Percentiles rank a stretch among this genome's conserved stretches.
phyloP scores from a whole-genome alignment of 2,113 vertebrate species.

The Furnarius figulus region DNA sequence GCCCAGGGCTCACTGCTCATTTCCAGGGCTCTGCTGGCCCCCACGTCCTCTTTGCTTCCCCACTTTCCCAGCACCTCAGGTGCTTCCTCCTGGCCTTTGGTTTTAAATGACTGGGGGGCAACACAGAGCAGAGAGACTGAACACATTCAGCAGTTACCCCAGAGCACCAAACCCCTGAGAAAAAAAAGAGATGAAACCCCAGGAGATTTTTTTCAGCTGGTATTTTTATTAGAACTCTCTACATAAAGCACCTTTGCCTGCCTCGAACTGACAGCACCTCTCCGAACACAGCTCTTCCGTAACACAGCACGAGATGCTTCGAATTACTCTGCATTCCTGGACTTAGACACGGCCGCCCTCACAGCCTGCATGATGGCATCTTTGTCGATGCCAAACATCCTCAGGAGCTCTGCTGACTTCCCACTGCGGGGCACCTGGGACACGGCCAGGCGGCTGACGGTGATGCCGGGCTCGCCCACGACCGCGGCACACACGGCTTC shows the following conservation, averaged over 20 bases:
- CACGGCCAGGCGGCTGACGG: slow-evolving; percentile 84
- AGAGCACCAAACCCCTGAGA: not conserved
- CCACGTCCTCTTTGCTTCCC: rapidly evolving
- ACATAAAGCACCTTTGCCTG: slow-evolving; percentile 49
- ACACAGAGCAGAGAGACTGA: not conserved
- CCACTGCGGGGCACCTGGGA: slow-evolving; percentile 85
- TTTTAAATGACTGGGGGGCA: not conserved
- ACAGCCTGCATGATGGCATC: slow-evolving; percentile 86
- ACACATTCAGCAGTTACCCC: not conserved
- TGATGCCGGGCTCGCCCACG: slow-evolving; percentile 83
- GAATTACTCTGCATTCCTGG: slow-evolving; percentile 82
- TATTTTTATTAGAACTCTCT: slow-evolving; percentile 70
- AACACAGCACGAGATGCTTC: not conserved
- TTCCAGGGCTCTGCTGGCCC: not conserved
- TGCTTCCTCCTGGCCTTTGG: not conserved
- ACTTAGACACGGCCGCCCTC: slow-evolving; percentile 82
- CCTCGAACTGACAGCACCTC: slow-evolving; percentile 29
- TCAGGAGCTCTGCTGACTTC: slow-evolving; percentile 88
- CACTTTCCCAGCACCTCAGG: rapidly evolving
- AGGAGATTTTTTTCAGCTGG: slow-evolving; percentile 40
- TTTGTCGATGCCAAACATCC: slow-evolving; percentile 90
- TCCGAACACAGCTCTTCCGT: not conserved
- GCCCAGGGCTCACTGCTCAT: not conserved
- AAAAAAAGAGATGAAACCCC: not conserved
- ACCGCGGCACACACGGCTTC: slow-evolving; percentile 84